A percentile compares a stretch with the other conserved stretches of the same genome.
phyloP scores from a whole-genome alignment of 2,888 invertebrate genomes.

The Zaprionus bogoriensis region DNA sequence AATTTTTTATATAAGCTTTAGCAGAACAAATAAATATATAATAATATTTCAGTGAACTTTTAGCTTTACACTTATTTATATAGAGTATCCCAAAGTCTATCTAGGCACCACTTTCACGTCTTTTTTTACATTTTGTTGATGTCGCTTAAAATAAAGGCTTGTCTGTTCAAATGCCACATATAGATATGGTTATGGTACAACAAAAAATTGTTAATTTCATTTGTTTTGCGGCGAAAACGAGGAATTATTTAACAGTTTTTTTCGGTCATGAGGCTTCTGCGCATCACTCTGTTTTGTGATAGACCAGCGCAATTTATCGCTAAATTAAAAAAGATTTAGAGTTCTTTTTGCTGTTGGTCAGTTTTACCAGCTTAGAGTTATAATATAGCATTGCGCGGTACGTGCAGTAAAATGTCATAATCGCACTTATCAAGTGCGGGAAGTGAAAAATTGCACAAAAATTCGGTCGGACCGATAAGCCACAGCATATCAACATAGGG shows the following conservation, averaged over 20 bases:
- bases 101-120: not conserved
- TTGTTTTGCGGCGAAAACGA: conserved; percentile 5
- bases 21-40: too few relatives aligned
- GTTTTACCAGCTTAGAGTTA: not conserved
- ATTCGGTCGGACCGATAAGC: conserved; percentile 21
- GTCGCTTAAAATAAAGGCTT: conserved; percentile 61
- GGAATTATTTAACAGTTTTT: not conserved
- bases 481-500: not conserved
- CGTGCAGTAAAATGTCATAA: conserved; percentile 7
- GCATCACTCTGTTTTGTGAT: conserved; percentile 24
- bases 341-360: conserved; percentile 3
- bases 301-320: conserved; percentile 28
- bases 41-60: too few relatives aligned
- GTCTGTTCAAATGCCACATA: conserved; percentile 28
- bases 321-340: conserved; percentile 3
- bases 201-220: conserved; percentile 13
- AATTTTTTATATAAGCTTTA: too few relatives aligned
- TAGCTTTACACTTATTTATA: not conserved
- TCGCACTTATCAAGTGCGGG: conserved; percentile 25
- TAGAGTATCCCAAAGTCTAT: not conserved
- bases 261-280: conserved; percentile 25
- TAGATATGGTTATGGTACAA: conserved; percentile 2
- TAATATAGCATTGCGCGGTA: not conserved
- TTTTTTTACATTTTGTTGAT: conserved; percentile 1
- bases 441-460: conserved; percentile 24